Evolutionary conservation across 1,140 invertebrate species (phyloP).

Genomic region (Trypoxylus dichotomus): DNA sequence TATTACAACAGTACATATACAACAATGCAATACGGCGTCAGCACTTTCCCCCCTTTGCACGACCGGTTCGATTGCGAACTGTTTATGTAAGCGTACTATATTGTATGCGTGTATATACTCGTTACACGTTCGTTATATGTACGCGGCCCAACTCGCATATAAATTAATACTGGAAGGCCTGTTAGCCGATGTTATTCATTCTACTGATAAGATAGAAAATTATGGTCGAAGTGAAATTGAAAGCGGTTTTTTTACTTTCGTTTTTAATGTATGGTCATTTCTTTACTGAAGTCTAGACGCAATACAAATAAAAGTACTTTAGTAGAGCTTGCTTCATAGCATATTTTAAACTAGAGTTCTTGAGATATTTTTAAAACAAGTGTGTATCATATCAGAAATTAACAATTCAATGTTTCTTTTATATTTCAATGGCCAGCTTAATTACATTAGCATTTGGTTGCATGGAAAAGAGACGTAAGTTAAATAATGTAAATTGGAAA

Average conservation of each 20-base stretch:
- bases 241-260: background rate
- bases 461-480: no score
- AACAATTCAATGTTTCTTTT: no score
- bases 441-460: no score
- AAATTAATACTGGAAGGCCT: background rate
- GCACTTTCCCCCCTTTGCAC: background rate
- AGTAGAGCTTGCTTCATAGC: no score
- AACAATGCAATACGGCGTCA: background rate
- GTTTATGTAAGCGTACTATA: background rate
- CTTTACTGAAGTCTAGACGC: no score
- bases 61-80: background rate
- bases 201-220: background rate
- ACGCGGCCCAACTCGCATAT: background rate
- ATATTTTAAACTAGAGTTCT: no score
- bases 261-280: background rate
- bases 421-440: no score
- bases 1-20: background rate
- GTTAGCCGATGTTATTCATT: background rate
- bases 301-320: no score
- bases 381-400: no score
- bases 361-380: no score
- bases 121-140: background rate
- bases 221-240: background rate
- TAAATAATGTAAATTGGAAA: no score
- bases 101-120: background rate